A percentile compares a stretch with the other conserved stretches of the same genome.
Conservation (phyloP, 2,888 invertebrate species). For the Trypoxylon attenuatum region DNA sequence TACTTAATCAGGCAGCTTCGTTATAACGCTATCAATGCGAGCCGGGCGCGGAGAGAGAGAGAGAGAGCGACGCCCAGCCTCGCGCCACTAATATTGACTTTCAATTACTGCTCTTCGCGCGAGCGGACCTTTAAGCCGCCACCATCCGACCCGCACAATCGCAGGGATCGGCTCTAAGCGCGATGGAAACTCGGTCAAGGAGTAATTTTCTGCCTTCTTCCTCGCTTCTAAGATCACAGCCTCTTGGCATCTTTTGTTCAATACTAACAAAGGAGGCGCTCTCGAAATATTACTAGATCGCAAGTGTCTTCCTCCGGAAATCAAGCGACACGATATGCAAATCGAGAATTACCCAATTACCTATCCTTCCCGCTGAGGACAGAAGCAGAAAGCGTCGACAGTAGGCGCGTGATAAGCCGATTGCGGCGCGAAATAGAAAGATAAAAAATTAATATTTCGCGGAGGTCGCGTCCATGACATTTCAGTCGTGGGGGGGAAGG, state of each 20-base stretch:
- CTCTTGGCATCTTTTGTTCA: not conserved
- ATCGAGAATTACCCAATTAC: too few relatives aligned
- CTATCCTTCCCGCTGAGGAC: too few relatives aligned
- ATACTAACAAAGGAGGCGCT: not conserved
- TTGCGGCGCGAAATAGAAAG: not conserved
- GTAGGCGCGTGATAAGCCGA: too few relatives aligned
- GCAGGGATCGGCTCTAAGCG: not conserved
- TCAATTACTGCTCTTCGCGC: conserved; percentile 37
- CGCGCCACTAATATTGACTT: conserved; percentile 42
- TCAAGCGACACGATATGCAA: too few relatives aligned
- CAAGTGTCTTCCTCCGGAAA: too few relatives aligned
- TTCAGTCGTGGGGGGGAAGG: conserved; percentile 10
- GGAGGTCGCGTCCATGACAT: conserved; percentile 1
- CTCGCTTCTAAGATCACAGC: too few relatives aligned
- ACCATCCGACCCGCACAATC: conserved; percentile 10
- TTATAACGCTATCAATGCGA: conserved; percentile 26
- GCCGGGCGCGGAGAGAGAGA: conserved; percentile 4
- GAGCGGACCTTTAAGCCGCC: conserved; percentile 29
- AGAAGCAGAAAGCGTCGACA: too few relatives aligned
- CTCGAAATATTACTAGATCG: too few relatives aligned
- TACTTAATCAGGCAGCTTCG: conserved; percentile 34
- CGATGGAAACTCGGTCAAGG: conserved; percentile 20
- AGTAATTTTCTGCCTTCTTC: conserved; percentile 7
- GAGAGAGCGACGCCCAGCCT: not conserved
- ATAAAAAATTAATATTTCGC: conserved; percentile 24